Percentiles rank a stretch among this genome's conserved stretches.
Conservation (phyloP, 2,888 invertebrate species). For the Drosophila vallismaia region DNA sequence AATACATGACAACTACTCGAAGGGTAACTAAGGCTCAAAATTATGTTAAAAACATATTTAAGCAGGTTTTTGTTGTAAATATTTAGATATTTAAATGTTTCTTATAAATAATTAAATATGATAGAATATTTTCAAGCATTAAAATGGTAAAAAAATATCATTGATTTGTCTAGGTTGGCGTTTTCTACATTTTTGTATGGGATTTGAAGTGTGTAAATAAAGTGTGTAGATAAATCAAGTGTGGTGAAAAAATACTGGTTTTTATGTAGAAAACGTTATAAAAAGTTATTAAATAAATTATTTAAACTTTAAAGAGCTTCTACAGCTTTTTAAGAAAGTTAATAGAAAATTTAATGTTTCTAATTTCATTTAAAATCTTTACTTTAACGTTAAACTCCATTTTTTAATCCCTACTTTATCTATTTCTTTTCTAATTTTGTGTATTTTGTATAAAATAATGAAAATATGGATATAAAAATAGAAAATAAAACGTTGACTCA, state of each 20-base stretch:
- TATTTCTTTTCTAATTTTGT: too few species aligned
- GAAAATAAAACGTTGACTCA: conserved; percentile 83
- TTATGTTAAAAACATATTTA: not conserved
- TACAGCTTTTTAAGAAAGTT: not conserved
- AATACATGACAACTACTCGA: not conserved
- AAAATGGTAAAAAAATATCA: not conserved
- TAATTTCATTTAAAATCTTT: too few species aligned
- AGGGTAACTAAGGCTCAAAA: not conserved
- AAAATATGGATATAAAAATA: not conserved
- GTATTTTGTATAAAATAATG: too few species aligned
- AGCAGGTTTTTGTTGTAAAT: not conserved
- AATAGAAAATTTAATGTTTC: too few species aligned
- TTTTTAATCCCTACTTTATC: too few species aligned
- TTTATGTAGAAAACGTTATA: not conserved
- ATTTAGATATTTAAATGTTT: too few species aligned
- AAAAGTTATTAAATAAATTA: not conserved
- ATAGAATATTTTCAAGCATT: too few species aligned
- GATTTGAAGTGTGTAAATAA: not conserved
- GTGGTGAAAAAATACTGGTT: not conserved
- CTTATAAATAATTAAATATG: not conserved
- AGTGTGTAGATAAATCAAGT: not conserved
- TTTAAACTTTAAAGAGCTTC: not conserved
- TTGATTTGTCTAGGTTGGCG: too few species aligned
- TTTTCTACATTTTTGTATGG: not conserved
- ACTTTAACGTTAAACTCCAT: too few species aligned